Conservation (phyloP, 2,888 invertebrate genomes). For the Melinaea marsaeus region DNA sequence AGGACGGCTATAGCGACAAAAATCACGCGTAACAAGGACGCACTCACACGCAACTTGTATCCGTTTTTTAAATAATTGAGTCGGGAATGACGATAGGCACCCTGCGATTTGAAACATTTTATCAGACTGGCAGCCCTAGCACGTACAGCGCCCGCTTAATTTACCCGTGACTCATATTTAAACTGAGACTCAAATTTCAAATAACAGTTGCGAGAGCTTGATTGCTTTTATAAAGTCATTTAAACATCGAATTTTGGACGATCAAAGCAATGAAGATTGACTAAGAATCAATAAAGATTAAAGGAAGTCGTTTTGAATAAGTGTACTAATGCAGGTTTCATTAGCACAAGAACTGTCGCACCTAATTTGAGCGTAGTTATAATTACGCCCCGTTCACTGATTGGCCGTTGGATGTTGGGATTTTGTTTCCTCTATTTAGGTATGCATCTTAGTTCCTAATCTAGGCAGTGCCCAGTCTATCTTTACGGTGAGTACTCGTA, state of each 20-base stretch:
- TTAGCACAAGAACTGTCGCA: constrained; percentile 61
- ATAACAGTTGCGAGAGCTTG: constrained; percentile 43
- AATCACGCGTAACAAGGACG: constrained; percentile 58
- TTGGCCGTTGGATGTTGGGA: constrained; percentile 52
- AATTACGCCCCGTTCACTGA: constrained; percentile 63
- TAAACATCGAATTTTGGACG: constrained; percentile 10
- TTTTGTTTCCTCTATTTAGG: constrained; percentile 52
- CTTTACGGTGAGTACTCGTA: constrained; percentile 61
- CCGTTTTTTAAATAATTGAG: constrained; percentile 76
- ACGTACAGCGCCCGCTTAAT: constrained; percentile 65
- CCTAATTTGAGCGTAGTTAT: constrained; percentile 73
- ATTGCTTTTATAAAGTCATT: constrained; percentile 27
- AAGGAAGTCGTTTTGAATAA: constrained; percentile 37
- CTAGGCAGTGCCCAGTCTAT: constrained; percentile 48
- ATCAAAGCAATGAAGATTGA: constrained; percentile 16
- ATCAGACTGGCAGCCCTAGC: constrained; percentile 68
- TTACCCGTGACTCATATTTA: constrained; percentile 60
- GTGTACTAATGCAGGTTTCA: constrained; percentile 61
- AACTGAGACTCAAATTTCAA: constrained; percentile 47
- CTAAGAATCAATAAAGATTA: constrained; percentile 31
- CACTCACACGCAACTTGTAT: constrained; percentile 51
- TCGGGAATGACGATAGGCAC: constrained; percentile 73
- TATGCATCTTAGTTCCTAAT: constrained; percentile 52
- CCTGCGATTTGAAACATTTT: constrained; percentile 68
- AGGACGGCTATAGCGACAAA: constrained; percentile 48